A percentile compares a stretch with the other conserved stretches of the same genome.
These are phyloP conservation scores for Poeciliopsis paucimaculata DNA, from an alignment of 2,797 vertebrate genomes.

Conservation along the genomic window DNA sequence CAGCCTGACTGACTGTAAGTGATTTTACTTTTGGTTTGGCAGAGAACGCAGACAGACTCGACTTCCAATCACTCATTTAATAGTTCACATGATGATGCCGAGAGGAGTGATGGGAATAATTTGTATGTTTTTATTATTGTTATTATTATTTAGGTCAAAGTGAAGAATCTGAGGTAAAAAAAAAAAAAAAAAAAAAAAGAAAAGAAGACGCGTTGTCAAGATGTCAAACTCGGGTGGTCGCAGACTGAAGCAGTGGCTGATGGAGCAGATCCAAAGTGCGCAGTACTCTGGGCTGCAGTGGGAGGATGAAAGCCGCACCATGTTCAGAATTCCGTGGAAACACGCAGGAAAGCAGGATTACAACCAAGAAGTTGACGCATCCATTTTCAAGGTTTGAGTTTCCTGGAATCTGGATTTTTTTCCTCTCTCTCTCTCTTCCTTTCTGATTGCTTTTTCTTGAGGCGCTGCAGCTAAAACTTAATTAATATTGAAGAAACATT, in stretches of 20 bases:
- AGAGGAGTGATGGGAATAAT: not conserved
- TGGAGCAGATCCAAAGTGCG: conserved; percentile 93
- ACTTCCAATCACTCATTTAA: not conserved
- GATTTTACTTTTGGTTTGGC: conserved; percentile 22
- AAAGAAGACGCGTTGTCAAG: conserved; percentile 32
- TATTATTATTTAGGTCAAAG: conserved; percentile 13
- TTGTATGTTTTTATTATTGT: not conserved
- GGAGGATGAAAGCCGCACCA: conserved; percentile 89
- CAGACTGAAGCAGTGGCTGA: conserved; percentile 95
- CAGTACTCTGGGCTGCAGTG: conserved; percentile 91
- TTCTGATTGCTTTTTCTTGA: not conserved
- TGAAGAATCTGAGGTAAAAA: not conserved
- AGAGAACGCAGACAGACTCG: too few relatives aligned
- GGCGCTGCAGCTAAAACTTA: not conserved
- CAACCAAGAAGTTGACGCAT: conserved; percentile 97
- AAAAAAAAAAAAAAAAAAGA: not conserved
- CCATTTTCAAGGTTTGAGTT: conserved; percentile 92
- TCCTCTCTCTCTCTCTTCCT: not conserved
- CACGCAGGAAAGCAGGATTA: conserved; percentile 98
- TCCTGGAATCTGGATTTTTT: not conserved
- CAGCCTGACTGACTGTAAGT: conserved; percentile 49
- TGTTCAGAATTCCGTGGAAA: conserved; percentile 99
- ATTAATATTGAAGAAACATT: not conserved
- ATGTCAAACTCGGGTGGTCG: conserved; percentile 90
- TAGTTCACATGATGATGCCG: not conserved